Conservation (phyloP, 2,113 vertebrate species). For the Sebastes schlegelii region DNA sequence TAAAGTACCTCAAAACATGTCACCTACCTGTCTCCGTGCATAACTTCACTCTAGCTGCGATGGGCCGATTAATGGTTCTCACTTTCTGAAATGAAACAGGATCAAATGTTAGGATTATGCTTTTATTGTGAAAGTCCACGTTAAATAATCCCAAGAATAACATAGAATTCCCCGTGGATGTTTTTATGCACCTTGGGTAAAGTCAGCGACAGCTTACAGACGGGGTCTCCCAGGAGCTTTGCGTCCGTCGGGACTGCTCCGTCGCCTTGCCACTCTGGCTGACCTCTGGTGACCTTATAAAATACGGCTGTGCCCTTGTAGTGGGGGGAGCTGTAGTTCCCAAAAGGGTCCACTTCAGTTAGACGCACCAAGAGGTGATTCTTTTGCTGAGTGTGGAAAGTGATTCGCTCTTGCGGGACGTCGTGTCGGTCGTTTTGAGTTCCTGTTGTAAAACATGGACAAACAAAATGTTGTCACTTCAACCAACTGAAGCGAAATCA, state of each 20-base stretch:
- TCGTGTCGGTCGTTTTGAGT: neutral
- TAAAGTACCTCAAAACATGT: neutral
- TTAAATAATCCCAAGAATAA: neutral
- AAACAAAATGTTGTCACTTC: neutral
- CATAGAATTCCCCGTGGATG: neutral
- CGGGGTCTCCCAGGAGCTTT: conserved; percentile 75
- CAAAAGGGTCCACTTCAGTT: conserved; percentile 89
- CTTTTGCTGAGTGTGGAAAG: conserved; percentile 89
- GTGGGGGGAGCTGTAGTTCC: conserved; percentile 89
- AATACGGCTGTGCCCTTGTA: conserved; percentile 88
- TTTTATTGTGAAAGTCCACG: neutral
- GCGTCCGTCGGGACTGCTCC: conserved; percentile 33
- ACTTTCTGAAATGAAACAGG: conserved; percentile 76
- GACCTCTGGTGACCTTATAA: conserved; percentile 84
- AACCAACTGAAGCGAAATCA: neutral
- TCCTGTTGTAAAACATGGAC: conserved; percentile 1
- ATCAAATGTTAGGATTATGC: neutral
- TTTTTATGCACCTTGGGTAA: conserved; percentile 86
- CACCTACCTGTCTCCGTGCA: conserved; percentile 83
- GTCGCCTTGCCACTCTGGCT: conserved; percentile 75
- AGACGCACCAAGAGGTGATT: conserved; percentile 82
- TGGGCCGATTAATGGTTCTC: conserved; percentile 78
- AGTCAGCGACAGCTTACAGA: conserved; percentile 87
- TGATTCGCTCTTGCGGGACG: conserved; percentile 69
- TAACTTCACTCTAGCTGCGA: conserved; percentile 66